Conservation (phyloP, 1,140 invertebrate genomes). For the Euura saliciscinereae region DNA sequence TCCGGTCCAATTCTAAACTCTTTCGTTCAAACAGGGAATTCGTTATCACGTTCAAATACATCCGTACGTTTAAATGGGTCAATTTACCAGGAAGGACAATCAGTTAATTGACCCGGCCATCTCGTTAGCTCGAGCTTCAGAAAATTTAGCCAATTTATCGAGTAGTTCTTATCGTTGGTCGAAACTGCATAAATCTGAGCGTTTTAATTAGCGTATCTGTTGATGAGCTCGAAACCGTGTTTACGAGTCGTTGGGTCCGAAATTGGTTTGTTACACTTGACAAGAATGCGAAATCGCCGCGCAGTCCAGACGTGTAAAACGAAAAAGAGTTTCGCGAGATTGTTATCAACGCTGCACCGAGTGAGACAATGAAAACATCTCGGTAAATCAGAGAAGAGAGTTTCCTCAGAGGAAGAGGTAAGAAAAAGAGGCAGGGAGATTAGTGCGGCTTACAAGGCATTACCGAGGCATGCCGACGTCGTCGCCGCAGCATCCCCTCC, state of each 20-base stretch:
- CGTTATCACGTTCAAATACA: background rate
- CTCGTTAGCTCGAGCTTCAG: background rate
- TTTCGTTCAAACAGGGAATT: background rate
- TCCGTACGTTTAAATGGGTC: background rate
- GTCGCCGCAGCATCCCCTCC: background rate
- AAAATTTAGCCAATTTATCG: background rate
- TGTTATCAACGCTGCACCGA: constrained; percentile 16
- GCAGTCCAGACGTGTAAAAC: background rate
- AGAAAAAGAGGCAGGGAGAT: constrained; percentile 42
- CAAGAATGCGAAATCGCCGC: too few species aligned
- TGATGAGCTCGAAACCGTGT: too few species aligned
- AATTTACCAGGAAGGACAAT: background rate
- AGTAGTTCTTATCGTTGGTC: background rate
- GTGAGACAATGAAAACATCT: constrained; percentile 51
- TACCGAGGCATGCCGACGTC: constrained; percentile 31
- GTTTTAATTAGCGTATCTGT: background rate
- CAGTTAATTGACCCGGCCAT: background rate
- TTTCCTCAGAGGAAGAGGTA: background rate
- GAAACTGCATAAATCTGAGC: background rate
- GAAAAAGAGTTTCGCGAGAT: background rate
- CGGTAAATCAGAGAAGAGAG: constrained; percentile 46
- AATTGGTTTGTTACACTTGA: too few species aligned
- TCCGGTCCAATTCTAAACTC: background rate
- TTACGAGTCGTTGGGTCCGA: too few species aligned
- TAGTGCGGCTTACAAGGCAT: constrained; percentile 50